Conservation (phyloP, 2,113 vertebrate species). For the Nanger granti region DNA sequence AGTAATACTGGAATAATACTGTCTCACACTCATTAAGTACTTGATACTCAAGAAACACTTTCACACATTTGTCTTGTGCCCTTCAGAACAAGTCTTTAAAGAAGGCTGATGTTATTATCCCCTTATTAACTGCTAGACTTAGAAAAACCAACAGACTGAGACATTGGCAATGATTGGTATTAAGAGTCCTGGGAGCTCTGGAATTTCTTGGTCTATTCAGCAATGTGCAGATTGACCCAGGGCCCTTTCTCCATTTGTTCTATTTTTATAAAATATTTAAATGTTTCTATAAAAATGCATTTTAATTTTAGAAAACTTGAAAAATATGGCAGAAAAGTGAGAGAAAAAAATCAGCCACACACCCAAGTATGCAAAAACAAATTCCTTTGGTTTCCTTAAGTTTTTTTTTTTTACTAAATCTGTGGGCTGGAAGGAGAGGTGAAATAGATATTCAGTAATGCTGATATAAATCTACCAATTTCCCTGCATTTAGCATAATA, state of each 20-base stretch:
- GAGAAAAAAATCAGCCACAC: neutral
- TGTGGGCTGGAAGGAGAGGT: neutral
- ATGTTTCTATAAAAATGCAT: neutral
- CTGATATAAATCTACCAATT: neutral
- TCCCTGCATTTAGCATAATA: neutral
- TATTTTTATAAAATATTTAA: constrained; percentile 15
- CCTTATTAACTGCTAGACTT: neutral
- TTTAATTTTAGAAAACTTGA: neutral
- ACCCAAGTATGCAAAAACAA: neutral
- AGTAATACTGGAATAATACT: neutral
- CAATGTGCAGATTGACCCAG: neutral
- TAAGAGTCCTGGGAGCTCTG: neutral
- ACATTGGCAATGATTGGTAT: neutral
- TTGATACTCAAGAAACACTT: constrained; percentile 6
- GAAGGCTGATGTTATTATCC: neutral
- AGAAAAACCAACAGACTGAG: constrained; percentile 8
- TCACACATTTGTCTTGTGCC: neutral
- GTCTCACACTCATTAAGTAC: neutral
- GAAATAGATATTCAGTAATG: neutral
- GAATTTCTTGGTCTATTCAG: neutral
- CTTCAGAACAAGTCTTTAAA: neutral
- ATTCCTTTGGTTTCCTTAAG: constrained; percentile 15
- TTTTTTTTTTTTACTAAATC: constrained; percentile 14
- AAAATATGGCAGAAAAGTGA: constrained; percentile 4
- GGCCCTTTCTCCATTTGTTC: neutral